phyloP scores from a whole-genome alignment of 2,797 vertebrate species.

The Hirundo rustica region DNA sequence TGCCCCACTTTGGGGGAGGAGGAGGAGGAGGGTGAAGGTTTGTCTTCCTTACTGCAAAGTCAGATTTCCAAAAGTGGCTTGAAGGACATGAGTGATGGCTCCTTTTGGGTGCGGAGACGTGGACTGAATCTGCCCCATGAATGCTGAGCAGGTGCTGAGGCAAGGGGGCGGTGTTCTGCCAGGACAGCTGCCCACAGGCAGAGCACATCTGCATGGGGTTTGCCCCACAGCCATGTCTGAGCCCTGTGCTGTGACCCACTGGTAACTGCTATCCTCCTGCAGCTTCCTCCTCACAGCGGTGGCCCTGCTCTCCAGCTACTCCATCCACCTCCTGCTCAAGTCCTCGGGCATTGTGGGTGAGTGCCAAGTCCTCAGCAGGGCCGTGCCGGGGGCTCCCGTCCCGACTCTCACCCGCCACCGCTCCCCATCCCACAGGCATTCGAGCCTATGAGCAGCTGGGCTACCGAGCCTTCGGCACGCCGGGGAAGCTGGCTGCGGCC shows the following conservation, averaged over 20 bases:
- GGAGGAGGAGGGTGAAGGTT: not conserved
- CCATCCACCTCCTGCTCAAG: slow-evolving; percentile 95
- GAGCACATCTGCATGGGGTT: not conserved
- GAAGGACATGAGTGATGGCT: fast-evolving
- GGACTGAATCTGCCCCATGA: not conserved
- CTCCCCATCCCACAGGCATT: not conserved
- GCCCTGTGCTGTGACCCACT: not conserved
- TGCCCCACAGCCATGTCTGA: not conserved
- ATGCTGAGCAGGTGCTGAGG: not conserved
- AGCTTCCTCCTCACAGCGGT: slow-evolving; percentile 92
- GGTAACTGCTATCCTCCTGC: not conserved
- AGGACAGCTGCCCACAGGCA: not conserved
- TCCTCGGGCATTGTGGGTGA: slow-evolving; percentile 94
- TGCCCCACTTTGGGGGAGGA: not conserved
- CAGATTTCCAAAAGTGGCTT: not conserved
- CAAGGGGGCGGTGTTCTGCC: not conserved
- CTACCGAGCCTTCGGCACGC: slow-evolving; percentile 1
- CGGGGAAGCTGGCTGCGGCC: not conserved
- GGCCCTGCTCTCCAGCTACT: slow-evolving; percentile 91
- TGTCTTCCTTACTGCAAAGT: not conserved
- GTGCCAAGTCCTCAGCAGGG: not conserved
- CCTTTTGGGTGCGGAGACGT: not conserved
- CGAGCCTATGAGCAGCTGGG: slow-evolving; percentile 1
- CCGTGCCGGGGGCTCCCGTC: fast-evolving
- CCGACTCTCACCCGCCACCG: fast-evolving